Evolutionary conservation across 2,888 invertebrate species (phyloP).

Genomic region (Lampropteryx suffumata): DNA sequence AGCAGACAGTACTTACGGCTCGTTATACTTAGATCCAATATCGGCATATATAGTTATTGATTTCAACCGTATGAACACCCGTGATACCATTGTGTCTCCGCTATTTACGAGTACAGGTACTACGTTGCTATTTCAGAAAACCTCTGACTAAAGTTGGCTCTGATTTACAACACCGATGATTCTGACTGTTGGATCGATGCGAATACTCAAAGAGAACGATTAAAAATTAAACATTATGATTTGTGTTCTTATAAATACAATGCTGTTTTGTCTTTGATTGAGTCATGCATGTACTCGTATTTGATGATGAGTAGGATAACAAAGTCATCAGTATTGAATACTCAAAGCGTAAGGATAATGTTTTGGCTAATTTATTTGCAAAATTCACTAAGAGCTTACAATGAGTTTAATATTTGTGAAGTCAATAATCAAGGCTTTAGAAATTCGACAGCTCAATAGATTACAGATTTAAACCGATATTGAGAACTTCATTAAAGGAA

Average conservation of each 20-base stretch:
- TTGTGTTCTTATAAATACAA: conserved; percentile 26
- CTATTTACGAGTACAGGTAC: no score
- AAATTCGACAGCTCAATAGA: neutral
- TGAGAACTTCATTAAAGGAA: conserved; percentile 1
- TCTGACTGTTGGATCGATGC: conserved; percentile 32
- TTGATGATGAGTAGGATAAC: neutral
- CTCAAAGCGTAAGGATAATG: no score
- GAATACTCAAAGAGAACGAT: conserved; percentile 31
- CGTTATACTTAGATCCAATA: no score
- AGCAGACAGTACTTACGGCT: no score
- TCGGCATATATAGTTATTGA: no score
- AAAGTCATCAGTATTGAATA: conserved; percentile 1
- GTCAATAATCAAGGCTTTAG: neutral
- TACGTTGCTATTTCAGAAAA: conserved; percentile 32
- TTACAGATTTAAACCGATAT: neutral
- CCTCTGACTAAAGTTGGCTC: conserved; percentile 20
- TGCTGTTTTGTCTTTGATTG: conserved; percentile 29
- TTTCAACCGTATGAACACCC: no score
- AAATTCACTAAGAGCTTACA: no score
- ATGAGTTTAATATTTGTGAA: neutral
- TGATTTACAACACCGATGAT: conserved; percentile 39
- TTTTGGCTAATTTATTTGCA: no score
- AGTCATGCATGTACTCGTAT: conserved; percentile 26
- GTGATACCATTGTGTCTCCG: no score
- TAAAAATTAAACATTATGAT: conserved; percentile 33